Evolutionary conservation across 2,888 invertebrate species (phyloP).

Genomic region (Empis stercorea): DNA sequence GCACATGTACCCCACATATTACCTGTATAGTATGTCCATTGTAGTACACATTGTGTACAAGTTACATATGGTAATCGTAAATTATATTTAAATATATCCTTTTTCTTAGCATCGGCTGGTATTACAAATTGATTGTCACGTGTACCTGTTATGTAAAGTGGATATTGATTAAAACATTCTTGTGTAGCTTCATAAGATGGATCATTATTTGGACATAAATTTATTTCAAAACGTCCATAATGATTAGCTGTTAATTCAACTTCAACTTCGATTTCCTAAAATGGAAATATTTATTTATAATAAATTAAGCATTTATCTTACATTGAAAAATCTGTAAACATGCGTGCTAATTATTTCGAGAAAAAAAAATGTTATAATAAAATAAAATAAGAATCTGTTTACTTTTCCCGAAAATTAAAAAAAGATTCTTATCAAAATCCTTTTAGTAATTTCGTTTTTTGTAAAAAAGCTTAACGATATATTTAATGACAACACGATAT

Average conservation of each 20-base stretch:
- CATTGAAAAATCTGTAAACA: too few relatives aligned
- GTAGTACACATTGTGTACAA: constrained; percentile 81
- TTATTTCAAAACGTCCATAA: constrained; percentile 73
- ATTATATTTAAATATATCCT: constrained; percentile 51
- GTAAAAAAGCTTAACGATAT: too few relatives aligned
- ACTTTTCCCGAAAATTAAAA: too few relatives aligned
- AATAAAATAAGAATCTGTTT: too few relatives aligned
- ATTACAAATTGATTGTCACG: constrained; percentile 57
- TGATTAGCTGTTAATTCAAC: constrained; percentile 84
- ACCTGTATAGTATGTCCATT: constrained; percentile 84
- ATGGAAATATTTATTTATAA: too few relatives aligned
- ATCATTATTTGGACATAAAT: constrained; percentile 76
- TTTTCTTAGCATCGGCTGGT: constrained; percentile 57
- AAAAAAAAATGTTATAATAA: too few relatives aligned
- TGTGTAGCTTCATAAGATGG: constrained; percentile 63
- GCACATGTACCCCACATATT: constrained; percentile 85
- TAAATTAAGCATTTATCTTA: too few relatives aligned
- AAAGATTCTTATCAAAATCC: too few relatives aligned
- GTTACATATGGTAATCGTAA: constrained; percentile 71
- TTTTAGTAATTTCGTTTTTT: too few relatives aligned
- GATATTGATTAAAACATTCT: constrained; percentile 71
- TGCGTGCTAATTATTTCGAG: too few relatives aligned
- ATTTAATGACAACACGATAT: too few relatives aligned
- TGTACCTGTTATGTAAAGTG: constrained; percentile 60
- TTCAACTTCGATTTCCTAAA: constrained; percentile 70